Evolutionary conservation across 2,797 vertebrate species (phyloP).

Genomic region (Hybognathus amarus): DNA sequence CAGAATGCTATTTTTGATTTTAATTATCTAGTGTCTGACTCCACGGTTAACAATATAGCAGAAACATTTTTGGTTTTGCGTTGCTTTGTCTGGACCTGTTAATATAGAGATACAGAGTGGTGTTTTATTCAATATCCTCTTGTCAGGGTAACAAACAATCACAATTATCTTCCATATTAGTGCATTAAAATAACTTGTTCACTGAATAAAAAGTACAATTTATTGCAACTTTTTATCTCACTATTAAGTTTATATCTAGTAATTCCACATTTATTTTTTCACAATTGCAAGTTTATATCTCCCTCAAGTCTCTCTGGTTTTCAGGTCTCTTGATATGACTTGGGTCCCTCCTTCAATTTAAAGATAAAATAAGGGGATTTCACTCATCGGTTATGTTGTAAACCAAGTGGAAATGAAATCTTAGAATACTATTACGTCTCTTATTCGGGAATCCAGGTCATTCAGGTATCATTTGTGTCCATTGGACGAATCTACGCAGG

Average conservation of each 20-base stretch:
- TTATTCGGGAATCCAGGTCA: neutral
- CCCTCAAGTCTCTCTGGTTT: neutral
- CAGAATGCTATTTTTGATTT: neutral
- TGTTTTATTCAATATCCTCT: neutral
- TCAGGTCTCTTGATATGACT: neutral
- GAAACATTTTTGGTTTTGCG: neutral
- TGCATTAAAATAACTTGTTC: neutral
- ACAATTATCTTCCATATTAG: neutral
- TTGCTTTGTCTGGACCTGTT: neutral
- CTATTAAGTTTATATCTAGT: neutral
- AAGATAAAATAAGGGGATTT: neutral
- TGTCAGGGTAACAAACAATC: neutral
- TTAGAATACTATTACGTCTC: neutral
- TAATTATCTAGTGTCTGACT: neutral
- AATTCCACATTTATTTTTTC: neutral
- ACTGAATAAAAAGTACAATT: neutral
- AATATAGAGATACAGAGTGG: neutral
- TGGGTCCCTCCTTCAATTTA: neutral
- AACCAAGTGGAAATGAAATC: neutral
- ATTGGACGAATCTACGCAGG: neutral
- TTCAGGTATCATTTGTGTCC: neutral
- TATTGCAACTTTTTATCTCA: neutral
- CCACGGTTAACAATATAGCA: neutral
- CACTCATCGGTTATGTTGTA: neutral
- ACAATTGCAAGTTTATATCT: neutral